Base-by-base conservation (phyloP, 1,140 invertebrate genomes). In the Maconellicoccus hirsutus region DNA sequence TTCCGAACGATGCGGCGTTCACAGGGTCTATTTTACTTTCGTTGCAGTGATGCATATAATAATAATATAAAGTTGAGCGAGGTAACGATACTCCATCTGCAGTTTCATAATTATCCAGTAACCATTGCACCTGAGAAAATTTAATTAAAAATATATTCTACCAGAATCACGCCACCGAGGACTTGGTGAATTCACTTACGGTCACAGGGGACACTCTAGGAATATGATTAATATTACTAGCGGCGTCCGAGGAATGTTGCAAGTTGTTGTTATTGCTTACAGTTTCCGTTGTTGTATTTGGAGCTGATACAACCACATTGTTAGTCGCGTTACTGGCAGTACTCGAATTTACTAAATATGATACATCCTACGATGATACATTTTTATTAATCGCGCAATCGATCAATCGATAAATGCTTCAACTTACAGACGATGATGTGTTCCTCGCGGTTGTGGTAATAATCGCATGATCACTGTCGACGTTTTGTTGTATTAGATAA, bases 1-100 rank as follows among this genome's bases (percentile, higher is more conserved):
- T 99, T 27, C 97, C 96, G 85, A 99, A 99, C 39, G 95, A 98
- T 10, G 97, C 97, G 63, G 96, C 95, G 84, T 99, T 99, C 71
- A 99, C 96, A 7, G 96, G 94, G 79, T 98, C 96, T 70, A 98
- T 82, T 80, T 95, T 95, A 77, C 95, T 87, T 76, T 98, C 92
- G 61, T 88, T 85, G 81, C 96, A 98, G 79, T 98, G 95, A 23
- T 92, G 86, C 75, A 98, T 83, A 81, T 99, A 99, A 82, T 98
- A 96, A 78, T 93, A 90, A 81, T 98, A 99, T 7, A 99, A 82
- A 14, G 96, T 98, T 22, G 93, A 96, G 42, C 97, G 86, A 8
- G 96, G 96, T 70, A 99, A 82, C 73, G 93, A 97, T 21, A 98
- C 96, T 73, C 96, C 96, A 80, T 98, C 96, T 1, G 94, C 94